Conservation (phyloP, 1,140 invertebrate species). For the Zaprionus lachaisei region DNA sequence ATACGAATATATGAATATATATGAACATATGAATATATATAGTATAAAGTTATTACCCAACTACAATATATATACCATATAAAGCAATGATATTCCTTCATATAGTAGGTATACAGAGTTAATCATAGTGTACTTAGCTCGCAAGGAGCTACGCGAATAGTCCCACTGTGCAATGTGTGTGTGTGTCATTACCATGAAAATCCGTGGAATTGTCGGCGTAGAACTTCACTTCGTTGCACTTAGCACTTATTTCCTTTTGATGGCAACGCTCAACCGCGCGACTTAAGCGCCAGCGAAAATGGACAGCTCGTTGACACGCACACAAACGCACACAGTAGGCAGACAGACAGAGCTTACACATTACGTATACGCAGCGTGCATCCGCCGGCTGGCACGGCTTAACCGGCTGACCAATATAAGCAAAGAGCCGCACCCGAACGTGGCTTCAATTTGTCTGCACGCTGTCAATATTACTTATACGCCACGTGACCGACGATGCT, state of each 20-base stretch:
- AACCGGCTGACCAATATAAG: neutral
- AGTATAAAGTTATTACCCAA: too few species aligned
- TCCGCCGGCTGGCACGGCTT: neutral
- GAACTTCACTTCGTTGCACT: neutral
- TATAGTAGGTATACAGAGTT: too few species aligned
- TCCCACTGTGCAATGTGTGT: neutral
- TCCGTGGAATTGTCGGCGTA: neutral
- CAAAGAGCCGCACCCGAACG: conserved; percentile 16
- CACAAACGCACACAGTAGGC: neutral
- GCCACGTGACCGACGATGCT: conserved; percentile 34
- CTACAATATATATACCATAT: too few species aligned
- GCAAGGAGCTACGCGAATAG: neutral
- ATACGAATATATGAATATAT: too few species aligned
- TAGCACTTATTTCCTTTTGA: conserved; percentile 8
- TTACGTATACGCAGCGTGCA: conserved; percentile 34
- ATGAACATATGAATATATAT: too few species aligned
- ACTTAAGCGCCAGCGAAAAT: conserved; percentile 1
- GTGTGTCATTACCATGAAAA: neutral
- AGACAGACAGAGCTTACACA: conserved; percentile 1
- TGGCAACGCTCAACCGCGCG: conserved; percentile 3
- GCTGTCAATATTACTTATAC: conserved; percentile 40
- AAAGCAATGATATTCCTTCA: too few species aligned
- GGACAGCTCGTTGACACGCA: conserved; percentile 2
- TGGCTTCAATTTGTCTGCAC: conserved; percentile 19
- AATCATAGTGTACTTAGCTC: neutral